Percentiles rank a stretch among this genome's conserved stretches.
Evolutionary conservation across 2,888 invertebrate species (phyloP).

Genomic region (Eupeodes luniger): DNA sequence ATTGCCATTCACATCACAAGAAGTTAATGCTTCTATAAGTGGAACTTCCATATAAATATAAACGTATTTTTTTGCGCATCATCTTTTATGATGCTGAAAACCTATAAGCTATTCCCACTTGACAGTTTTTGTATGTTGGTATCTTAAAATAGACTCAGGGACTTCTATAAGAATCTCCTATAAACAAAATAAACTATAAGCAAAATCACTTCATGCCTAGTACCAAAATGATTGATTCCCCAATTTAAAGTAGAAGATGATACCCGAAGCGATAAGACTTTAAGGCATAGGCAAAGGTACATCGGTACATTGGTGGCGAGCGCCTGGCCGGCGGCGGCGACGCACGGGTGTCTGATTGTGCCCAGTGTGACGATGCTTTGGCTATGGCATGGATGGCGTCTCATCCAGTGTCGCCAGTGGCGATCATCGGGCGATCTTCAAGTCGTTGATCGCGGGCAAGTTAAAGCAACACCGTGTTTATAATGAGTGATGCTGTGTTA

Average conservation of each 20-base stretch:
- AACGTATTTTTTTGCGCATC: neutral
- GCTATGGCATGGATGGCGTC: constrained; percentile 23
- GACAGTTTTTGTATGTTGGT: constrained; percentile 24
- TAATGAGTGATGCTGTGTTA: constrained; percentile 41
- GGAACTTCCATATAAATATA: neutral
- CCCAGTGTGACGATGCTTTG: neutral
- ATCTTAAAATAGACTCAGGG: constrained; percentile 17
- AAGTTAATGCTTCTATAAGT: constrained; percentile 21
- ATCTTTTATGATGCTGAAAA: constrained; percentile 3
- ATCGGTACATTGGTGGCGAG: neutral
- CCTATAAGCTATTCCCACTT: constrained; percentile 5
- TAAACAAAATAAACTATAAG: neutral
- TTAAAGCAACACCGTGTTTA: constrained; percentile 17
- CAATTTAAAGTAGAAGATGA: constrained; percentile 61
- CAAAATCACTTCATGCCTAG: neutral
- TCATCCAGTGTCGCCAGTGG: constrained; percentile 55
- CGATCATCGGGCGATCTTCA: constrained; percentile 21
- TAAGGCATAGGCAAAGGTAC: neutral
- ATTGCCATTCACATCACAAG: neutral
- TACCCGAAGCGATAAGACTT: constrained; percentile 36
- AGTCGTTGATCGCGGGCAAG: constrained; percentile 52
- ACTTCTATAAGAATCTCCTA: neutral
- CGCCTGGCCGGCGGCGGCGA: constrained; percentile 8
- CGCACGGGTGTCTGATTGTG: neutral
- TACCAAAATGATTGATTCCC: constrained; percentile 59